These are phyloP conservation scores for Podargus strigoides DNA, from an alignment of 2,797 vertebrate species.

Conservation along the genomic window DNA sequence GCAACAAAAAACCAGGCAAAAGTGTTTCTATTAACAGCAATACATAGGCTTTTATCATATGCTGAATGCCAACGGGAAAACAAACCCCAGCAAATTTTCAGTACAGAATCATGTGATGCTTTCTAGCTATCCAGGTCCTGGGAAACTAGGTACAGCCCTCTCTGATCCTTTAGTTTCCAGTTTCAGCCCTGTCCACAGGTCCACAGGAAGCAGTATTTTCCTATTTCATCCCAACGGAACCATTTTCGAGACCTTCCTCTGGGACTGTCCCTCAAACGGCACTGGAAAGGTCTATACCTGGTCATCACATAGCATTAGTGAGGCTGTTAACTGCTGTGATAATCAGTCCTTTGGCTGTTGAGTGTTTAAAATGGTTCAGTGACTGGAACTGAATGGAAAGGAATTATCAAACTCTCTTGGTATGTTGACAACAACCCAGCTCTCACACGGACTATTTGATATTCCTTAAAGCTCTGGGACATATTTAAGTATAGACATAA, in stretches of 20 bases:
- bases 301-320: neutral
- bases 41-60: neutral
- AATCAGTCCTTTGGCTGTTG: neutral
- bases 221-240: neutral
- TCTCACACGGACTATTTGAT: neutral
- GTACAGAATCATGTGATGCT: neutral
- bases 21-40: neutral
- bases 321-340: neutral
- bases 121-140: neutral
- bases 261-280: neutral
- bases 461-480: neutral
- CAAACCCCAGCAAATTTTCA: neutral
- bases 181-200: neutral
- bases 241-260: neutral
- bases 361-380: neutral
- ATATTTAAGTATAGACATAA: neutral
- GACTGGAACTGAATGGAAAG: neutral
- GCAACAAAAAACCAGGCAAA: neutral
- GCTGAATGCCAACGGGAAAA: neutral
- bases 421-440: neutral
- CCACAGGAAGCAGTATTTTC: neutral
- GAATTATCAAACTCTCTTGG: neutral
- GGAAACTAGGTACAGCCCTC: neutral
- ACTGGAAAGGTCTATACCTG: neutral
- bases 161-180: neutral